These are phyloP conservation scores for Cheilosia grossa DNA, from an alignment of 2,888 invertebrate species.

Conservation along the genomic window DNA sequence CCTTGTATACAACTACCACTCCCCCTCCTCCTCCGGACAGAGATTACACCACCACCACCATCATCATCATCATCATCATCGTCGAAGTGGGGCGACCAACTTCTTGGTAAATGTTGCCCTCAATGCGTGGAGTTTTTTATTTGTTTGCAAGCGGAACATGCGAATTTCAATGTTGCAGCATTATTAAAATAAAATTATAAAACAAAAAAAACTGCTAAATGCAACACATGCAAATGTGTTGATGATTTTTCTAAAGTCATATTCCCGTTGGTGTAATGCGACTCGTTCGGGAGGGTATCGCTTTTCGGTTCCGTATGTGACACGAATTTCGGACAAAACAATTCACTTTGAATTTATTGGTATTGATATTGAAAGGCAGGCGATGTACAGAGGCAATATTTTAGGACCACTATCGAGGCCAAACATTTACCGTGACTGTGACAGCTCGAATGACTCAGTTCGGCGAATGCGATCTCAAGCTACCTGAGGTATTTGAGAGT, in stretches of 20 bases:
- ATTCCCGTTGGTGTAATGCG: slow-evolving; percentile 1
- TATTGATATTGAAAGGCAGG: slow-evolving; percentile 5
- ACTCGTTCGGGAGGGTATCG: background rate
- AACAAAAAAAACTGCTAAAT: background rate
- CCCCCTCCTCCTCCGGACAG: background rate
- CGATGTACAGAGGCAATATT: background rate
- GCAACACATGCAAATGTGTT: background rate
- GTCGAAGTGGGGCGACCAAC: slow-evolving; percentile 17
- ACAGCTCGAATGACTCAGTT: slow-evolving; percentile 5
- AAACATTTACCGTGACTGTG: background rate
- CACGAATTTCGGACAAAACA: slow-evolving; percentile 9
- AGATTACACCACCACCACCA: slow-evolving; percentile 14
- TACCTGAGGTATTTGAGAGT: no score
- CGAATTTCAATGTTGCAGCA: slow-evolving; percentile 2
- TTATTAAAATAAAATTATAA: background rate
- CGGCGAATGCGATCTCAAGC: background rate
- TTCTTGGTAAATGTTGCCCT: slow-evolving; percentile 13
- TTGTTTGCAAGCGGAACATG: slow-evolving; percentile 11
- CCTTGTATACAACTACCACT: background rate
- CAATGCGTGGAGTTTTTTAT: slow-evolving; percentile 11
- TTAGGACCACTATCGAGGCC: slow-evolving; percentile 2
- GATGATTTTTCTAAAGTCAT: no score
- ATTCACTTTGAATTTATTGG: background rate
- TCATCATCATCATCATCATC: slow-evolving; percentile 1
- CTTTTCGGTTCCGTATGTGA: slow-evolving; percentile 17